A percentile compares a stretch with the other conserved stretches of the same genome.
Evolutionary conservation across 1,140 invertebrate genomes (phyloP).

Genomic region (Bombus consobrinus): DNA sequence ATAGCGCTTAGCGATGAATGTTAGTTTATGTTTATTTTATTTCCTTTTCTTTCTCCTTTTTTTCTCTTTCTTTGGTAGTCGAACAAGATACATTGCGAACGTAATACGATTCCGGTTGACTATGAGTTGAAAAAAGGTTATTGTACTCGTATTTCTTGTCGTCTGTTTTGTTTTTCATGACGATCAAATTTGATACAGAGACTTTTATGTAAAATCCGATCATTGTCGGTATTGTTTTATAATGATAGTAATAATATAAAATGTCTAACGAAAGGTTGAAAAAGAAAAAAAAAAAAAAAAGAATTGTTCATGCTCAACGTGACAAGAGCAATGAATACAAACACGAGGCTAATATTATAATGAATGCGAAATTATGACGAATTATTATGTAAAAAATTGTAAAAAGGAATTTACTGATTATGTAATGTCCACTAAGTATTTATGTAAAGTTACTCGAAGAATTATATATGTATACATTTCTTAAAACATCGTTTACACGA

Average conservation of each 20-base stretch:
- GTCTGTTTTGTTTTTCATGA: not conserved
- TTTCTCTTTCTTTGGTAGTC: not conserved
- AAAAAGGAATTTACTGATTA: slow-evolving; percentile 57
- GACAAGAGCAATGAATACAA: slow-evolving; percentile 17
- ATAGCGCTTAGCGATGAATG: slow-evolving; percentile 42
- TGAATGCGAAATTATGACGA: slow-evolving; percentile 40
- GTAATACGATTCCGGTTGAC: slow-evolving; percentile 11
- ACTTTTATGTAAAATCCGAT: not conserved
- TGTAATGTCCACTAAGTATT: slow-evolving; percentile 51
- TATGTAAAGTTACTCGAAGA: slow-evolving; percentile 47
- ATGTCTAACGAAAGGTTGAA: not conserved
- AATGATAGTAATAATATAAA: not conserved
- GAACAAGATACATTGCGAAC: not conserved
- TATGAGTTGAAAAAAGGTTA: not conserved
- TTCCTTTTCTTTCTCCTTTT: slow-evolving; percentile 4
- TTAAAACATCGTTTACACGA: not conserved
- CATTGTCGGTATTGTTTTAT: slow-evolving; percentile 19
- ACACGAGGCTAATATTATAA: slow-evolving; percentile 56
- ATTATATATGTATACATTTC: slow-evolving; percentile 12
- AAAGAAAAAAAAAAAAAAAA: not conserved
- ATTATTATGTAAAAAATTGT: slow-evolving; percentile 63
- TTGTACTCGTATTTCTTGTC: slow-evolving; percentile 4
- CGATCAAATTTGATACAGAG: not conserved
- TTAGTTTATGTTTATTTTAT: slow-evolving; percentile 13
- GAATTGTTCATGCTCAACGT: not conserved